These are phyloP conservation scores for Oligia latruncula DNA, from an alignment of 2,888 invertebrate species.

Conservation along the genomic window DNA sequence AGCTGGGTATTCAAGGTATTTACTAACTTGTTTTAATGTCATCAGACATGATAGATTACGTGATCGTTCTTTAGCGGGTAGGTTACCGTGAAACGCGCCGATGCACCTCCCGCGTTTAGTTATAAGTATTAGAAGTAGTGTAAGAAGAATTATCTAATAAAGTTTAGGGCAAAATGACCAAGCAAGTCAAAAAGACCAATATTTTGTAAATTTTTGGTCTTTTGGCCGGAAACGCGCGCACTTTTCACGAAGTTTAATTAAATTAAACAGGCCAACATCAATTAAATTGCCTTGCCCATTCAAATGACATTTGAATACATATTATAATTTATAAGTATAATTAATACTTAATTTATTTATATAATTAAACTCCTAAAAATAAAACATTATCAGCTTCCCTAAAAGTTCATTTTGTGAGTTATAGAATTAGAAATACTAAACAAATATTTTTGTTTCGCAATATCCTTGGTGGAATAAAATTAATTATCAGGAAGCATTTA, in stretches of 20 bases:
- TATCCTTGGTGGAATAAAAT: not conserved
- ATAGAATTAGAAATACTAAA: not conserved
- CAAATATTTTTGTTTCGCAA: not conserved
- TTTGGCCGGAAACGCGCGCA: not conserved
- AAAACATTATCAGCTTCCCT: not conserved
- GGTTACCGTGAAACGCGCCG: not conserved
- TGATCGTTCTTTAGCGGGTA: not conserved
- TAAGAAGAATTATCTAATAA: not conserved
- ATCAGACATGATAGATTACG: not conserved
- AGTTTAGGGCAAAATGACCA: not conserved
- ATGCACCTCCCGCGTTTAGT: not conserved
- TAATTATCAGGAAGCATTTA: constrained; percentile 35
- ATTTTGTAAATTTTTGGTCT: not conserved
- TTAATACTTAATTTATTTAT: too few species aligned
- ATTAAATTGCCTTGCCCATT: constrained; percentile 36
- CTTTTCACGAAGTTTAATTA: constrained; percentile 26
- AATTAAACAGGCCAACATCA: constrained; percentile 27
- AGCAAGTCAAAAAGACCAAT: not conserved
- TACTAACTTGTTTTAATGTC: not conserved
- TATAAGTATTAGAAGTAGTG: not conserved
- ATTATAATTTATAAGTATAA: not conserved
- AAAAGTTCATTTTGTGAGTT: not conserved
- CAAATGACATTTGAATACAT: constrained; percentile 18
- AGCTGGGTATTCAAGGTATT: not conserved
- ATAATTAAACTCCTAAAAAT: not conserved